Evolutionary conservation across 2,888 invertebrate species (phyloP), one percentile per base, ranked within the genome.

Genomic region (Salpingus planirostris): DNA sequence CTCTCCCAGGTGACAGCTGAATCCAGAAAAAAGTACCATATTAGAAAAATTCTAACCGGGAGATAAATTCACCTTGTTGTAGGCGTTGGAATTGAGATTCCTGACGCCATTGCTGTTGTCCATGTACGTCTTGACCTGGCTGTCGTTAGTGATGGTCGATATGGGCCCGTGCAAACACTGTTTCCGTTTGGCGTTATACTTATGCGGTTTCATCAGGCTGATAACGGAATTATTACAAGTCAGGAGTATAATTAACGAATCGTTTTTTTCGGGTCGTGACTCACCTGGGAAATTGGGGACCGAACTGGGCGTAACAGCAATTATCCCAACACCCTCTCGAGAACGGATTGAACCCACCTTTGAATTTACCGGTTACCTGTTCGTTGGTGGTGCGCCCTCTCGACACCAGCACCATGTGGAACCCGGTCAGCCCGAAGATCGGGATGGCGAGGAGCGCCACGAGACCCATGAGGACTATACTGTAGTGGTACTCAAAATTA

Each of bases 301-400:
- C 95, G 65, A 92, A 97, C 57, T 97, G 83, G 42, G 90, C 83
- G 61, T 90, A 88, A 64, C 88, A 88, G 68, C 95, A 93, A 67
- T 98, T 98, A 59, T 82, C 77, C 76, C 87, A 85, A 65, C 95
- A 97, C 15, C 96, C 96, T 57, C 82, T 75, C 3, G 92, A 93
- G 70, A 97, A 98, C 31, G 98, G 98, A 74, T 98, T 98, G 67
- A 90, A 93, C 21, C 95, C 97, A 32, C 93, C 93, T 59, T 93
- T 90, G 71, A 97, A 98, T 71, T 97, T 97, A 35, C 96, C 96
- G 10, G 98, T 98, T 41, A 98, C 97, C 74, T 99, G 98, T 70
- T 99, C 98, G 69, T 98, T 99, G 45, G 98, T 98, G 34, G 98
- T 98, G 46, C 97, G 76, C 21, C 97, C 98, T 41, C 96, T 73